These are phyloP conservation scores for Xestia sexstrigata DNA, from an alignment of 2,888 invertebrate species.

Conservation along the genomic window DNA sequence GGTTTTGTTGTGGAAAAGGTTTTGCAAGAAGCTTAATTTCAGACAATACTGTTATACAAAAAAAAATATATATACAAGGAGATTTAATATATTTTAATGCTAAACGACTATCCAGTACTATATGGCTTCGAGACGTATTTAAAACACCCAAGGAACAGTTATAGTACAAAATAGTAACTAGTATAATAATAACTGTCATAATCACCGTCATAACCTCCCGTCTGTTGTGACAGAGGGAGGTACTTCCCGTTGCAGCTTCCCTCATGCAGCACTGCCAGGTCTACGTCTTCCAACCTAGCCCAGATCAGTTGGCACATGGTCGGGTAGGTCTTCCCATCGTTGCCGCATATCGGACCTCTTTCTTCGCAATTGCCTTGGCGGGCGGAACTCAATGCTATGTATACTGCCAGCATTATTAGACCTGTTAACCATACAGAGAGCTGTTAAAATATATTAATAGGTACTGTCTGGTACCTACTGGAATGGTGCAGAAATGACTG, in stretches of 20 bases:
- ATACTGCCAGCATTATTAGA: slow-evolving; percentile 31
- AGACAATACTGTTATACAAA: neutral
- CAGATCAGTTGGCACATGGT: slow-evolving; percentile 62
- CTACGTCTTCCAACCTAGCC: slow-evolving; percentile 56
- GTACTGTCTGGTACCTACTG: neutral
- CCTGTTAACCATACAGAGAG: slow-evolving; percentile 23
- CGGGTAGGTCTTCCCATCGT: slow-evolving; percentile 71
- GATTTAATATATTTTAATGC: neutral
- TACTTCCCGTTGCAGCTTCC: slow-evolving; percentile 47
- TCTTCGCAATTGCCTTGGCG: slow-evolving; percentile 6
- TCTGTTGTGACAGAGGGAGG: accelerated
- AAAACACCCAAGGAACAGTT: slow-evolving; percentile 1
- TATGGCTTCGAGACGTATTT: neutral
- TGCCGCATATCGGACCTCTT: slow-evolving; percentile 67
- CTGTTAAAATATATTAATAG: neutral
- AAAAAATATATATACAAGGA: neutral
- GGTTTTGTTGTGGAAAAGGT: neutral
- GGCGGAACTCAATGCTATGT: slow-evolving; percentile 35
- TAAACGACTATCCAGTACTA: slow-evolving; percentile 7
- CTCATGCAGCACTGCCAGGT: slow-evolving; percentile 59
- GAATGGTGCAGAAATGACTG: neutral
- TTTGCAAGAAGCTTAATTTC: neutral
- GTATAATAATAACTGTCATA: slow-evolving; percentile 22
- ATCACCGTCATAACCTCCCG: slow-evolving; percentile 6
- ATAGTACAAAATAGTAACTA: slow-evolving; percentile 9